These are phyloP conservation scores for Caenorhabditis sp. DNA, from an alignment of 2,888 invertebrate species.

Conservation along the genomic window DNA sequence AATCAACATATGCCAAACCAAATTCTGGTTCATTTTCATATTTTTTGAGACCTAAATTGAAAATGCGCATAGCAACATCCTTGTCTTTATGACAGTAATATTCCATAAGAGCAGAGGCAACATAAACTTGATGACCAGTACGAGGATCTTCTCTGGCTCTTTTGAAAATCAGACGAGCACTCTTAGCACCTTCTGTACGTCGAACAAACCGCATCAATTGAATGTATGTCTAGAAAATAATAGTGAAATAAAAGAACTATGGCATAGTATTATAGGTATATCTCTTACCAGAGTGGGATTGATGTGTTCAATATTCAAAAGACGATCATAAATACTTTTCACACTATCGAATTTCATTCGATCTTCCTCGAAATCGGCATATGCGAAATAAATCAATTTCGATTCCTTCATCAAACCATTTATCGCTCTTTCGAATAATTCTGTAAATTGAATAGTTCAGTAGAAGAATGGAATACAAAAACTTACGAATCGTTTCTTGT, in stretches of 20 bases:
- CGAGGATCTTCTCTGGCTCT: slow-evolving; percentile 86
- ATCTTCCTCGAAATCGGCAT: slow-evolving; percentile 89
- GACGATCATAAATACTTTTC: slow-evolving; percentile 91
- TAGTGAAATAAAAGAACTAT: too few species aligned
- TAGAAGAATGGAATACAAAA: neutral
- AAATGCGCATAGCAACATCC: slow-evolving; percentile 93
- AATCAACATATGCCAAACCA: slow-evolving; percentile 93
- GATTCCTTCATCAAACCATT: slow-evolving; percentile 87
- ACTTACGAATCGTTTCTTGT: slow-evolving; percentile 55
- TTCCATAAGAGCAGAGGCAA: slow-evolving; percentile 96
- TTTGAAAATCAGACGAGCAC: slow-evolving; percentile 92
- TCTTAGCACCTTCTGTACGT: slow-evolving; percentile 95
- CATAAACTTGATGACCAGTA: slow-evolving; percentile 90
- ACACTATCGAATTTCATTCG: slow-evolving; percentile 94
- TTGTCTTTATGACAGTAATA: slow-evolving; percentile 98
- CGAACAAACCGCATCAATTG: slow-evolving; percentile 99
- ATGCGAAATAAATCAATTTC: slow-evolving; percentile 93
- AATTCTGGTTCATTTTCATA: slow-evolving; percentile 94
- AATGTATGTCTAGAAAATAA: slow-evolving; percentile 81
- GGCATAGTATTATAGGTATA: neutral
- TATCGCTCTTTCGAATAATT: slow-evolving; percentile 92
- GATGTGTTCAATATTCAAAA: slow-evolving; percentile 86
- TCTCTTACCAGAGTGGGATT: slow-evolving; percentile 88
- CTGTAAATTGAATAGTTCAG: too few species aligned
- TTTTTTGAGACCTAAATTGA: slow-evolving; percentile 95